Base-by-base conservation (phyloP, 2,797 vertebrate genomes). In the Chaetophractus vellerosus region DNA sequence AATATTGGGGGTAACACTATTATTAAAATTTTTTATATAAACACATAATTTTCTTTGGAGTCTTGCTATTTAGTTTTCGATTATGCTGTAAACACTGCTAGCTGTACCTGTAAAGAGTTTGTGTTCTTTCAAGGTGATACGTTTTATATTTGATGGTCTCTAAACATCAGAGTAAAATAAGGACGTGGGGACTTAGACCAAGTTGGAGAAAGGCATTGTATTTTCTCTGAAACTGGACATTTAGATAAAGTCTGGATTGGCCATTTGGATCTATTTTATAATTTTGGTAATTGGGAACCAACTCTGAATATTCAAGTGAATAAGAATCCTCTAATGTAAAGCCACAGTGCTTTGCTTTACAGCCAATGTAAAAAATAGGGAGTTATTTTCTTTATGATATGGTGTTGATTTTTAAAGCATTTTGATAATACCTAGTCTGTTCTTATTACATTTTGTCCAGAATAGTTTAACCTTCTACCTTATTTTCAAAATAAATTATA, bases 401-500 rank as follows among this genome's bases (percentile, higher is more conserved):
- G 38, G 50, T 12, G 6, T 16, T 75, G 57, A 81, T 90, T 90
- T 55, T 71, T 55, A 31, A 81, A 95, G 36, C 28, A 80, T 72
- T 91, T 86, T 84, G 31, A 26, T 82, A 48, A 55, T 41, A 57
- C 5, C 48, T 88, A 63, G 21, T 59, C 61, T 88, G 57, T 68
- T 41, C 41, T 74, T 64, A 26, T 31, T 68, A 50, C 16, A 38
- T 71, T 79, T 88, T 86, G 81, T 87, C 75, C 63, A 76, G 63
- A 50, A 64, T 74, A 90, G 63, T 41, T 64, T 28, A n/a, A n/a
- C 48, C 36, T 24, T 72, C 90, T 78, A 61, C 36, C 45, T 76
- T 83, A 64, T 84, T 85, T 95, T 95, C 23, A 80, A 79, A 96
- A 76, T 91, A 80, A 72, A 18, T 94, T 66, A 28, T 64, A 64